Base-by-base conservation (phyloP, 2,113 vertebrate genomes). In the Eptatretus burgeri region DNA sequence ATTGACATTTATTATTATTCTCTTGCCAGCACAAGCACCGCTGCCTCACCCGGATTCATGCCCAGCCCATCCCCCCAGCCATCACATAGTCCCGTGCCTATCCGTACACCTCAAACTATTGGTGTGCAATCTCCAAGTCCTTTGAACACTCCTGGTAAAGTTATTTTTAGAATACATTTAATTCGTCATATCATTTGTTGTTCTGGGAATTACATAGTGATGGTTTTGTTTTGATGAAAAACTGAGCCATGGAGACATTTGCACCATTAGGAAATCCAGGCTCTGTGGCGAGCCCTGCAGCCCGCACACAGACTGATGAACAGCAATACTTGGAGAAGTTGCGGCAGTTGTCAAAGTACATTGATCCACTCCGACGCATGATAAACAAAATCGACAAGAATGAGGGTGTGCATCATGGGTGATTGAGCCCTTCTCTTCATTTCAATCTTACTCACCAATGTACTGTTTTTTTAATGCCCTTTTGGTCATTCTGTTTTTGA, bases 311-410 rank as follows among this genome's bases (percentile, higher is more conserved):
- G 66, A 81, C 83, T 14, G 89, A 98, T 71, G 91, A 98, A 66
- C 91, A 98, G 68, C 86, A 93, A 69, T 98, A 98, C 73, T 80
- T 98, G 77, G 91, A 98, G 71, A 98, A 93, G 66, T 80, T 95
- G 13, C 93, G 87, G 65, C 91, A 98, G 66, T 75, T 98, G 0
- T 93, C 87, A 66, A 98, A 98, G 65, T 95, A 93, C 71, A 94
- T 98, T 1, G 89, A 98, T 66, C 91, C 91, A 0, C 76, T 95
- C 50, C 77, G 86, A 20, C 77, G 89, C 63, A 95, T 95, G 91
- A 94, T 98, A 74, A 98, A 95, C 76, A 98, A 98, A 73, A 98
- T 98, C 13, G 91, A 95, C 74, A 98, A 98, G 68, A 98, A 95
- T 1, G 91, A 98, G 89, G 91, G 91, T 95, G 67, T 11, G 66